phyloP scores from a whole-genome alignment of 2,113 vertebrate genomes.

The Salvelinus sp. region DNA sequence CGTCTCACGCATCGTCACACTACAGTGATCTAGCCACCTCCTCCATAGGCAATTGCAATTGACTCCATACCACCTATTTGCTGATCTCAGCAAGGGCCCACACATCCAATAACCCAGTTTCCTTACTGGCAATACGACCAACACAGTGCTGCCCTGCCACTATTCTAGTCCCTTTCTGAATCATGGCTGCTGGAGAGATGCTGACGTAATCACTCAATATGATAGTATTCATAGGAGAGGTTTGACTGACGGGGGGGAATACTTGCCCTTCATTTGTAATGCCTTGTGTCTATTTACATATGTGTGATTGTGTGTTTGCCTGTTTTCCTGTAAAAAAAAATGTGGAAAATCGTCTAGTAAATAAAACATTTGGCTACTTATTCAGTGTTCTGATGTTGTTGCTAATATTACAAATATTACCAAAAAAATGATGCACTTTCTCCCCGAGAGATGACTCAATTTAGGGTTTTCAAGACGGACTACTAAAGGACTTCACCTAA shows the following conservation, averaged over 20 bases:
- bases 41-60: background rate
- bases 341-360: background rate
- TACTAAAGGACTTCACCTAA: no score
- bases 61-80: background rate
- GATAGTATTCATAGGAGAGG: background rate
- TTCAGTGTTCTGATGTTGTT: background rate
- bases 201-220: background rate
- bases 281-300: no score
- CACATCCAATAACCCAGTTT: background rate
- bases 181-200: background rate
- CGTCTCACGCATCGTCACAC: slow-evolving; percentile 83
- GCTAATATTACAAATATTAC: background rate
- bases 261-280: slow-evolving; percentile 8
- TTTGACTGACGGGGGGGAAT: background rate
- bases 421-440: background rate
- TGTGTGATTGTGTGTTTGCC: slow-evolving; percentile 23
- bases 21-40: slow-evolving; percentile 61
- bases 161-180: background rate
- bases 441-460: no score
- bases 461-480: no score
- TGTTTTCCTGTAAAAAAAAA: background rate
- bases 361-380: slow-evolving; percentile 55
- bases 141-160: background rate
- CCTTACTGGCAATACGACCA: background rate
- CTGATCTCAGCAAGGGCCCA: background rate